Conservation (phyloP, 2,113 vertebrate genomes). For the Riparia riparia region DNA sequence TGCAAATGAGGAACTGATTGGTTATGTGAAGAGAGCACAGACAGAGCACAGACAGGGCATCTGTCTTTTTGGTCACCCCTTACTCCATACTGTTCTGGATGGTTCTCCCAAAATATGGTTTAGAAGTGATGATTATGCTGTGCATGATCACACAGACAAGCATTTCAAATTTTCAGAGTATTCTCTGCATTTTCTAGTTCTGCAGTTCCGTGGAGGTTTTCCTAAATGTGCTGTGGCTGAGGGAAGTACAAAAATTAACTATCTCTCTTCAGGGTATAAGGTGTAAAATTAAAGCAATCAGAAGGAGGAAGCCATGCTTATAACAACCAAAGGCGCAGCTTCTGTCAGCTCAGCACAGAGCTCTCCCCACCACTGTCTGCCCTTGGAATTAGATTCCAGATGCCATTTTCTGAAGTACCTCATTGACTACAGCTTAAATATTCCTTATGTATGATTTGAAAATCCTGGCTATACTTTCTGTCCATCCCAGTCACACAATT, state of each 20-base stretch:
- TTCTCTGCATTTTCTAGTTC: not conserved
- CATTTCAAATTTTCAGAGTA: not conserved
- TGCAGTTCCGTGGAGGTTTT: not conserved
- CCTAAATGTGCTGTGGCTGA: slow-evolving; percentile 42
- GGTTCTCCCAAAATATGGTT: not conserved
- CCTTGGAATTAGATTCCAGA: slow-evolving; percentile 37
- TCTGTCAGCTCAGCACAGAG: not conserved
- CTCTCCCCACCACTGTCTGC: slow-evolving; percentile 47
- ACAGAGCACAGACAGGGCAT: not conserved
- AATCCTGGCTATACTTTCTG: slow-evolving; percentile 49
- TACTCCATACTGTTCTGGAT: not conserved
- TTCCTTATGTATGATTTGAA: slow-evolving; percentile 50
- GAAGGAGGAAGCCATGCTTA: not conserved
- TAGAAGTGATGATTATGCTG: not conserved
- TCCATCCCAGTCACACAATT: slow-evolving; percentile 21
- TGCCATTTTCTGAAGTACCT: slow-evolving; percentile 39
- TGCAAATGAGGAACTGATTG: not conserved
- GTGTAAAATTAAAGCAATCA: slow-evolving; percentile 57
- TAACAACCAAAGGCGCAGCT: slow-evolving; percentile 39
- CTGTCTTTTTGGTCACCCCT: not conserved
- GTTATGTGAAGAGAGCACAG: not conserved
- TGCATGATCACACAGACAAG: not conserved
- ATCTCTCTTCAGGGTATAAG: slow-evolving; percentile 43
- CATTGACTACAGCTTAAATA: slow-evolving; percentile 51
- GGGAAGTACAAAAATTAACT: slow-evolving; percentile 55